A percentile compares a stretch with the other conserved stretches of the same genome.
These are phyloP conservation scores for Pseudomyrmex concolor DNA, from an alignment of 1,140 invertebrate genomes.

Conservation along the genomic window DNA sequence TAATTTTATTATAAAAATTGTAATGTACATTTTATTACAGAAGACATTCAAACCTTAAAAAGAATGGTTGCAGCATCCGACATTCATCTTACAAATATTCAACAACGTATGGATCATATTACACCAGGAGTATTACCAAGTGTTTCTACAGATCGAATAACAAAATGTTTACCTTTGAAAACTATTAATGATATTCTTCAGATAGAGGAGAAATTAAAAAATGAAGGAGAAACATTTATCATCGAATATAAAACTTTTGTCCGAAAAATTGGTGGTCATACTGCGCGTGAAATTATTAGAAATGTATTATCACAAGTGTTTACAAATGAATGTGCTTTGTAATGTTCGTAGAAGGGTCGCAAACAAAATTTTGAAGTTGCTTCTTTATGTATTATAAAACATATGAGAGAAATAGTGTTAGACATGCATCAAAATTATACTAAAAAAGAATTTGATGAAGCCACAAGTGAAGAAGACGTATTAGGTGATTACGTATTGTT, in stretches of 20 bases:
- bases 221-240: neutral
- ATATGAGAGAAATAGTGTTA: neutral
- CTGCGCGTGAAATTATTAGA: neutral
- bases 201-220: neutral
- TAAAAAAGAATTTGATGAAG: neutral
- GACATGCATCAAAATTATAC: neutral
- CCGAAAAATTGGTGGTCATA: conserved; percentile 1
- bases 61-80: too few relatives aligned
- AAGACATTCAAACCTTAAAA: too few relatives aligned
- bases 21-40: too few relatives aligned
- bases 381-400: neutral
- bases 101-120: too few relatives aligned
- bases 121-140: too few relatives aligned
- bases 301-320: neutral
- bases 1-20: too few relatives aligned
- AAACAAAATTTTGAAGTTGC: neutral
- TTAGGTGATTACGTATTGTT: too few relatives aligned
- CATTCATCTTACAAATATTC: too few relatives aligned
- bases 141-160: too few relatives aligned
- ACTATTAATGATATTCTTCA: too few relatives aligned
- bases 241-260: neutral
- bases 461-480: neutral
- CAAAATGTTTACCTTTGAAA: too few relatives aligned
- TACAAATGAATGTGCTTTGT: neutral
- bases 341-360: neutral